These are phyloP conservation scores for Aromia moschata DNA, from an alignment of 2,888 invertebrate species.

Conservation along the genomic window DNA sequence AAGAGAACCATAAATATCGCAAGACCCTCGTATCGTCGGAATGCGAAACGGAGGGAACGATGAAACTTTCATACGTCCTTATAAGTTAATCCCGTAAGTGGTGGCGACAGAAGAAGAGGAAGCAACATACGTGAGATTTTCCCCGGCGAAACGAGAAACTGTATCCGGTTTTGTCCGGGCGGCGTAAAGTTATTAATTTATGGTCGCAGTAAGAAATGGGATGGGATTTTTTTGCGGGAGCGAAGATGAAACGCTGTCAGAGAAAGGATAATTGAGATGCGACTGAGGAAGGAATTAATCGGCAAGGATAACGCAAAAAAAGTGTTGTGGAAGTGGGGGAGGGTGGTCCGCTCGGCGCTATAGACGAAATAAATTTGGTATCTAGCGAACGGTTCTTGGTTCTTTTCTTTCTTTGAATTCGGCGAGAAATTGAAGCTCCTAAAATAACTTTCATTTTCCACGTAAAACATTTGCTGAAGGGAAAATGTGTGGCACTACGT, in stretches of 20 bases:
- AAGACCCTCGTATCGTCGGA: neutral
- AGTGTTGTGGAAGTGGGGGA: too few species aligned
- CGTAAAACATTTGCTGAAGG: too few species aligned
- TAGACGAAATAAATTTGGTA: too few species aligned
- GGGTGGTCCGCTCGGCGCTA: too few species aligned
- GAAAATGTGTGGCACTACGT: too few species aligned
- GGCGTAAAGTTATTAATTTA: constrained; percentile 6
- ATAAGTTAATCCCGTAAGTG: constrained; percentile 9
- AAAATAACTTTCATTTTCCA: too few species aligned
- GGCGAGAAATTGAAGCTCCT: too few species aligned
- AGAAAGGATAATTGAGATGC: neutral
- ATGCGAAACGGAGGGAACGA: constrained; percentile 2
- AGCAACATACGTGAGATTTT: neutral
- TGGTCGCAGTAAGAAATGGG: neutral
- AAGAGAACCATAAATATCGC: too few species aligned
- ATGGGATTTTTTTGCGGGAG: neutral
- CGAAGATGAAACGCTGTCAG: constrained; percentile 1
- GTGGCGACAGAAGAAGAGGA: neutral
- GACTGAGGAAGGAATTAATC: neutral
- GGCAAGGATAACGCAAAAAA: neutral
- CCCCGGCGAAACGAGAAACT: neutral
- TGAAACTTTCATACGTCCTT: constrained; percentile 11
- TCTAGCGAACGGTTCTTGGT: too few species aligned
- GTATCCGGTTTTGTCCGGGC: neutral
- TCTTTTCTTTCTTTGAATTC: too few species aligned